Percentiles rank a stretch among this genome's conserved stretches.
Evolutionary conservation across 2,888 invertebrate genomes (phyloP).

Genomic region (Epirrhoe tristata): DNA sequence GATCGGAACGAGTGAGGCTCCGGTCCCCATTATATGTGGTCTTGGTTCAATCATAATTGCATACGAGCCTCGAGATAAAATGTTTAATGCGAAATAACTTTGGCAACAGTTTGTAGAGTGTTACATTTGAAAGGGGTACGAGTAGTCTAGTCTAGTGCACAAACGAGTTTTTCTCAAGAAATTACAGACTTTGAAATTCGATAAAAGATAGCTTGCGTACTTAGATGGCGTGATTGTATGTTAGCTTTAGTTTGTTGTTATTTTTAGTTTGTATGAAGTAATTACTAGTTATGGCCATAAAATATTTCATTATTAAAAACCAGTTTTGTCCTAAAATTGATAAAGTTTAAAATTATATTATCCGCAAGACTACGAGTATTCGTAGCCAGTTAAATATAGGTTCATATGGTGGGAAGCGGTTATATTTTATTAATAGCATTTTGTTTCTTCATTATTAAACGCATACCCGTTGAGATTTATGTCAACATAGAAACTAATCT

Average conservation of each 20-base stretch:
- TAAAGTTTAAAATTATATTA: not conserved
- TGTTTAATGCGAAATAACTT: constrained; percentile 66
- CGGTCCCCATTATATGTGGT: constrained; percentile 80
- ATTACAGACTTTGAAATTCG: constrained; percentile 65
- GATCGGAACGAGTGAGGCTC: constrained; percentile 74
- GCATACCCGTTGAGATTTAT: constrained; percentile 44
- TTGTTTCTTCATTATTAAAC: constrained; percentile 50
- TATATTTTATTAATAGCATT: constrained; percentile 51
- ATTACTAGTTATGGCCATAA: too few relatives aligned
- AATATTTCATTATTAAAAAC: too few relatives aligned
- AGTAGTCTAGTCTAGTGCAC: constrained; percentile 33
- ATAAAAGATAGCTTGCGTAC: constrained; percentile 47
- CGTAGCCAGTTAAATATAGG: not conserved
- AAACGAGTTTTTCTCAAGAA: constrained; percentile 70
- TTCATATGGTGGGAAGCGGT: constrained; percentile 48
- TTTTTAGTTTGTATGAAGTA: too few relatives aligned
- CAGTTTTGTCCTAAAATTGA: too few relatives aligned
- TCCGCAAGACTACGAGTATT: not conserved
- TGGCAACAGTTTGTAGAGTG: constrained; percentile 47
- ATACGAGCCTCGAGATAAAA: constrained; percentile 77
- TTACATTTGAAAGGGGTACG: constrained; percentile 26
- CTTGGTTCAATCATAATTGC: constrained; percentile 82
- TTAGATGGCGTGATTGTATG: constrained; percentile 3
- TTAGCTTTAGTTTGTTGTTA: too few relatives aligned
- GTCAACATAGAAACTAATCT: constrained; percentile 36